These are phyloP conservation scores for Lasioglossum calceatum DNA, from an alignment of 2,888 invertebrate genomes.

Conservation along the genomic window DNA sequence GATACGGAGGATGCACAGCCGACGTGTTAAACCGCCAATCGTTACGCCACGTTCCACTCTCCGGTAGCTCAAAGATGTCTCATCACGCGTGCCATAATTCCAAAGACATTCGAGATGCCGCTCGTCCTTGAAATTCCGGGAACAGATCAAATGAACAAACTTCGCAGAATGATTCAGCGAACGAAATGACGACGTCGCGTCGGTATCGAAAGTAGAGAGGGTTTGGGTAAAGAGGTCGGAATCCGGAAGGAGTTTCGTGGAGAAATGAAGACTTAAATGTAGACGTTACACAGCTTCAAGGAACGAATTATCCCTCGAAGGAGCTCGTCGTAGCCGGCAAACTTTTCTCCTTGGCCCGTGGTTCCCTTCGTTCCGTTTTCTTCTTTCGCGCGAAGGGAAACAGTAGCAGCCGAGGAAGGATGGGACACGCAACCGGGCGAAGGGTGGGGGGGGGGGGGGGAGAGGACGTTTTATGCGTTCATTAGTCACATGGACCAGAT, in stretches of 20 bases:
- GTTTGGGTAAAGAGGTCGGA: background rate
- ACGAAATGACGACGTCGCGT: background rate
- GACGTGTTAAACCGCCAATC: background rate
- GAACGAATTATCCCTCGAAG: slow-evolving; percentile 49
- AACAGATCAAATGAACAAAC: slow-evolving; percentile 12
- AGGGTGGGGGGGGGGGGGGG: slow-evolving; percentile 29
- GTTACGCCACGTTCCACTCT: background rate
- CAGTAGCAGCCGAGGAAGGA: slow-evolving; percentile 7
- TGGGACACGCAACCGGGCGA: slow-evolving; percentile 51
- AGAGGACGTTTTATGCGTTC: slow-evolving; percentile 78
- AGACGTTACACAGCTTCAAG: slow-evolving; percentile 25
- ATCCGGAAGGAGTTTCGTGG: background rate
- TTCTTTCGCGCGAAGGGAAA: slow-evolving; percentile 28
- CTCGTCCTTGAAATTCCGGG: background rate
- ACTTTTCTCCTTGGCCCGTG: slow-evolving; percentile 30
- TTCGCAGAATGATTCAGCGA: slow-evolving; percentile 31
- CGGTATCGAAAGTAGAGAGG: background rate
- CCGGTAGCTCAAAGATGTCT: background rate
- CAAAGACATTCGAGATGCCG: background rate
- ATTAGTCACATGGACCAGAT: slow-evolving; percentile 81
- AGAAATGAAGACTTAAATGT: slow-evolving; percentile 45
- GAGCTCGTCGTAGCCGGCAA: slow-evolving; percentile 26
- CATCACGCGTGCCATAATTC: background rate
- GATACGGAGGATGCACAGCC: background rate
- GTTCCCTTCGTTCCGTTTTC: slow-evolving; percentile 12